Evolutionary conservation across 2,888 invertebrate genomes (phyloP).

Genomic region (Sesia bembeciformis): DNA sequence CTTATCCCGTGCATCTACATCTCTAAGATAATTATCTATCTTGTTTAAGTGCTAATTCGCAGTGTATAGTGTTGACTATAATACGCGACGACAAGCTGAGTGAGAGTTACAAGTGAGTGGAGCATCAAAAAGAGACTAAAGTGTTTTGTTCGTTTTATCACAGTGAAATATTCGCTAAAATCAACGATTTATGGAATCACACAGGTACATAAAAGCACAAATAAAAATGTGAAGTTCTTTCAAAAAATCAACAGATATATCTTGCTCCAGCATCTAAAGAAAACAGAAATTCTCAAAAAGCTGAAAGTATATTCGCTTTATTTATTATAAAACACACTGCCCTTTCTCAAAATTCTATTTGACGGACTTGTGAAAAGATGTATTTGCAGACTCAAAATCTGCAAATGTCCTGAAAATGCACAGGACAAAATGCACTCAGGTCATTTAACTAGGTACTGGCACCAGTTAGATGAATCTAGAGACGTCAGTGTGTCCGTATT

Average conservation of each 20-base stretch:
- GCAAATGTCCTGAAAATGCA: constrained; percentile 7
- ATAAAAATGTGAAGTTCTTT: background rate
- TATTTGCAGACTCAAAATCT: constrained; percentile 5
- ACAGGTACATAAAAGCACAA: background rate
- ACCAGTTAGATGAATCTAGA: constrained; percentile 13
- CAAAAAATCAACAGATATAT: background rate
- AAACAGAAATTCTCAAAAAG: background rate
- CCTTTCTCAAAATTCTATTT: constrained; percentile 1
- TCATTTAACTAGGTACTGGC: constrained; percentile 11
- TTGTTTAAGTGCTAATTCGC: too few relatives aligned
- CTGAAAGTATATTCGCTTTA: constrained; percentile 1
- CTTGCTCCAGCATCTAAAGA: background rate
- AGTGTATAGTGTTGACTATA: too few relatives aligned
- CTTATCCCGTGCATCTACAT: too few relatives aligned
- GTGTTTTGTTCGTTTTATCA: background rate
- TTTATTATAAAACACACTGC: constrained; percentile 1
- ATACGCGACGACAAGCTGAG: too few relatives aligned
- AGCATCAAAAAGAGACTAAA: background rate
- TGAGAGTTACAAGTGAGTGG: background rate
- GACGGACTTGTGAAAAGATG: constrained; percentile 1
- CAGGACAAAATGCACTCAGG: constrained; percentile 11
- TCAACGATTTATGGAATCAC: background rate
- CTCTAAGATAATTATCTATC: too few relatives aligned
- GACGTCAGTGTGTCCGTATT: constrained; percentile 7
- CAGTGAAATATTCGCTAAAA: background rate